phyloP scores from a whole-genome alignment of 2,797 vertebrate genomes.

The Vultur gryphus region DNA sequence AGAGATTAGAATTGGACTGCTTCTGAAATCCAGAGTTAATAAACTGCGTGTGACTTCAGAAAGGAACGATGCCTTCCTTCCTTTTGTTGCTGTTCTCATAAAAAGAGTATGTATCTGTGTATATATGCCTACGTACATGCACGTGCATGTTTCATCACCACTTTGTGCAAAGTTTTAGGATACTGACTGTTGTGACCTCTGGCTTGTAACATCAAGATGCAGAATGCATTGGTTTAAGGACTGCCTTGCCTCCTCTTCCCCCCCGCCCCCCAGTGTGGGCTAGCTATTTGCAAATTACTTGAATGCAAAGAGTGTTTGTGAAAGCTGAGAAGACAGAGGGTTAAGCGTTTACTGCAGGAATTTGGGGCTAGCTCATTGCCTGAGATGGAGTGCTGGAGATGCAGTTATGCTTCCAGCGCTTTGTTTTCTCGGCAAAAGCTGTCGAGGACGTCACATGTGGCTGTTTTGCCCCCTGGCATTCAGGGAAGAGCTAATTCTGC shows the following conservation, averaged over 20 bases:
- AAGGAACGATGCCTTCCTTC: not conserved
- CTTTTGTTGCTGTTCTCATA: not conserved
- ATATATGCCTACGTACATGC: accelerated
- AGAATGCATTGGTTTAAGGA: not conserved
- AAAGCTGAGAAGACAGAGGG: not conserved
- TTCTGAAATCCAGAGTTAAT: not conserved
- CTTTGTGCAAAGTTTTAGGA: not conserved
- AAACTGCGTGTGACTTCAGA: not conserved
- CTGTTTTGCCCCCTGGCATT: not conserved
- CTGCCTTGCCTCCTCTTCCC: not conserved
- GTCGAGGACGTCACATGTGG: not conserved
- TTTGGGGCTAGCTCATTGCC: not conserved
- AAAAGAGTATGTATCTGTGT: not conserved
- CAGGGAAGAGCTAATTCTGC: not conserved
- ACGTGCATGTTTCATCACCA: not conserved
- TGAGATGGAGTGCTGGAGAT: not conserved
- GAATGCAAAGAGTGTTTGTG: not conserved
- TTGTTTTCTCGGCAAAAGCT: not conserved
- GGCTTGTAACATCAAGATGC: not conserved
- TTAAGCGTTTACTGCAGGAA: not conserved
- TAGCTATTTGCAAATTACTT: not conserved
- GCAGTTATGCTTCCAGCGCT: not conserved
- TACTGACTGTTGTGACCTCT: not conserved
- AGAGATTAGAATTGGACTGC: not conserved
- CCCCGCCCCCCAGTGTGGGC: not conserved